Base-by-base conservation (phyloP, 2,888 invertebrate species). In the Siphonodentalium dalli region DNA sequence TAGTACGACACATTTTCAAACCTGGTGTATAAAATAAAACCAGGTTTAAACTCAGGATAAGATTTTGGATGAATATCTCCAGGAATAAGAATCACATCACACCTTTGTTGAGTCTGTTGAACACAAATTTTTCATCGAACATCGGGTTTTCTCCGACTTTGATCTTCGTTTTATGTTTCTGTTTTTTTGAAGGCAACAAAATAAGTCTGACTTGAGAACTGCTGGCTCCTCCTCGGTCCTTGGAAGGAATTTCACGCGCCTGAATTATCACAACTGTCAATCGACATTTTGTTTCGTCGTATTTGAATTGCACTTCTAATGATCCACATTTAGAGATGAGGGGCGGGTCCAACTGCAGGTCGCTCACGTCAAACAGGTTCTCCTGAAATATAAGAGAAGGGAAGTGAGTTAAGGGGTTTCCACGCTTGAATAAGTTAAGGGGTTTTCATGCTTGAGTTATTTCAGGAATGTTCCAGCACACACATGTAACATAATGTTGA, bases 221-320 rank as follows among this genome's bases (percentile, higher is more conserved):
- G 52, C 69, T 78, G 23, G 78, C 74, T 8, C 76, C 75, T 5
- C 76, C 76, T 6, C 76, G 58, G 33, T 76, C 74, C 45, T 74
- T 85, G 67, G 88, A 86, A 55, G 91, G 89, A 69, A 95, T 85
- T 42, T 90, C 89, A 43, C 90, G 86, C 0, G 92, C 94, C 82
- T 94, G 93, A 61, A 94, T 85, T 47, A 96, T 89, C 72, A 93
- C 92, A 23, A 95, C 90, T 38, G 92, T 92, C 91, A 95, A 93
- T 83, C 91, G 91, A 55, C 92, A 87, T 83, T 92, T 91, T 7
- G 92, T 91, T 13, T 92, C 91, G 79, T 94, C 93, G 80, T 94
- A 95, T 28, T 91, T 84, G 74, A 95, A 86, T 7, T 93, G 91
- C 57, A 94, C 87, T 83, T 95, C 93, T 61, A 96, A 85, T 59